Percentiles rank a stretch among this genome's conserved stretches.
Evolutionary conservation across 2,888 invertebrate species (phyloP).

Genomic region (Harpagoxenus sublaevis): DNA sequence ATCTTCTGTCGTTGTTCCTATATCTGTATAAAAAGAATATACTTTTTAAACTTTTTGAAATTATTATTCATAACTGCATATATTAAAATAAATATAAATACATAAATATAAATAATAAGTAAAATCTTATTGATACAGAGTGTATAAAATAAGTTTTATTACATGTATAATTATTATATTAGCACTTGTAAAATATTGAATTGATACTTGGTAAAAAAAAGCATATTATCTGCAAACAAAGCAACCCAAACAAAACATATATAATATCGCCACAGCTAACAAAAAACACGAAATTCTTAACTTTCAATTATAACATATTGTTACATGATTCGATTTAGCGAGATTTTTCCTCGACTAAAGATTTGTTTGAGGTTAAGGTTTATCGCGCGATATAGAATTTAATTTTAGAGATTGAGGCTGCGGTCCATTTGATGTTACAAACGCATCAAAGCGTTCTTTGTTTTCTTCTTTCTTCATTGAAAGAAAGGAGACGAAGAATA

Average conservation of each 20-base stretch:
- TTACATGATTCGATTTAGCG: neutral
- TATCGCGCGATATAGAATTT: neutral
- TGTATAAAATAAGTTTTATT: neutral
- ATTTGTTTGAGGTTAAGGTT: constrained; percentile 2
- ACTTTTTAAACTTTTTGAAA: neutral
- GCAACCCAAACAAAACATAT: neutral
- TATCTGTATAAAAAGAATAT: constrained; percentile 74
- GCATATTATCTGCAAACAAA: neutral
- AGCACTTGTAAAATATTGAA: neutral
- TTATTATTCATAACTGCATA: neutral
- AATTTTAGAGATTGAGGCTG: neutral
- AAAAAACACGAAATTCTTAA: neutral
- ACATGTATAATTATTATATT: neutral
- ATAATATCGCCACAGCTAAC: neutral
- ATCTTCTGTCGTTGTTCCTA: constrained; percentile 88
- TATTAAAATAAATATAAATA: neutral
- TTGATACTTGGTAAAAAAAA: neutral
- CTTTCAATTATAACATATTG: neutral
- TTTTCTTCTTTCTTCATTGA: no score
- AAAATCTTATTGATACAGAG: neutral
- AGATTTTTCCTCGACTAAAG: neutral
- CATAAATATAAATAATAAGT: neutral
- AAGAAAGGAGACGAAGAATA: no score
- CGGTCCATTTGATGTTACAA: no score
- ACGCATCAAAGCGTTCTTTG: no score